Evolutionary conservation across 2,888 invertebrate species (phyloP).

Genomic region (Apoda limacodes): DNA sequence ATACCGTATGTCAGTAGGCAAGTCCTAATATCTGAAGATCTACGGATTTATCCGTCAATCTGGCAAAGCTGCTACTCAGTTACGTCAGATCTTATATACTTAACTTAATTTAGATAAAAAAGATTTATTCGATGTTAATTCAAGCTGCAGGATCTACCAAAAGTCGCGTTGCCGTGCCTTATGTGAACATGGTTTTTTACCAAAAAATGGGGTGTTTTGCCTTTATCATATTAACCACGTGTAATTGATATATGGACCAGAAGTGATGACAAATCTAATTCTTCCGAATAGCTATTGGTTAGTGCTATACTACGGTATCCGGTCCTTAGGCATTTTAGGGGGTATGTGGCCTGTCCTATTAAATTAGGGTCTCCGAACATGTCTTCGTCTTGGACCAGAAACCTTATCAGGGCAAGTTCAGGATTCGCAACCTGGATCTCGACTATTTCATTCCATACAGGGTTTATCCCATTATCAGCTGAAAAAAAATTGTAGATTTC

Average conservation of each 20-base stretch:
- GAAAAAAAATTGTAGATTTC: no score
- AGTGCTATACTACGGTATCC: conserved; percentile 94
- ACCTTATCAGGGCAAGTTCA: conserved; percentile 84
- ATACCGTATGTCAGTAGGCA: no score
- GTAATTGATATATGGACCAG: conserved; percentile 74
- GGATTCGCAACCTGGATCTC: conserved; percentile 87
- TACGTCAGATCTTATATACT: no score
- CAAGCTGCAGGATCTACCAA: no score
- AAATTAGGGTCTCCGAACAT: conserved; percentile 98
- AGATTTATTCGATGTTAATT: no score
- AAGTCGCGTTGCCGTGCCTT: no score
- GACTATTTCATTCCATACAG: conserved; percentile 90
- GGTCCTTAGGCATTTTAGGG: conserved; percentile 81
- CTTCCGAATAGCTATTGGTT: conserved; percentile 91
- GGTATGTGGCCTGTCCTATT: conserved; percentile 95
- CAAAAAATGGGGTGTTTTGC: background rate
- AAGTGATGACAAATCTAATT: conserved; percentile 90
- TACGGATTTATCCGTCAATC: no score
- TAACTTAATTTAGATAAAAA: no score
- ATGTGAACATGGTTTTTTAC: background rate
- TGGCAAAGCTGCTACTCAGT: no score
- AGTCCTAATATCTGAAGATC: no score
- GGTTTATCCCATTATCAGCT: conserved; percentile 95
- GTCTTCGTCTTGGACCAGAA: conserved; percentile 94
- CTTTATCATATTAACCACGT: conserved; percentile 11